Evolutionary conservation across 2,888 invertebrate genomes (phyloP), one percentile per base, ranked within the genome.

Genomic region (Heliothis peltigera): DNA sequence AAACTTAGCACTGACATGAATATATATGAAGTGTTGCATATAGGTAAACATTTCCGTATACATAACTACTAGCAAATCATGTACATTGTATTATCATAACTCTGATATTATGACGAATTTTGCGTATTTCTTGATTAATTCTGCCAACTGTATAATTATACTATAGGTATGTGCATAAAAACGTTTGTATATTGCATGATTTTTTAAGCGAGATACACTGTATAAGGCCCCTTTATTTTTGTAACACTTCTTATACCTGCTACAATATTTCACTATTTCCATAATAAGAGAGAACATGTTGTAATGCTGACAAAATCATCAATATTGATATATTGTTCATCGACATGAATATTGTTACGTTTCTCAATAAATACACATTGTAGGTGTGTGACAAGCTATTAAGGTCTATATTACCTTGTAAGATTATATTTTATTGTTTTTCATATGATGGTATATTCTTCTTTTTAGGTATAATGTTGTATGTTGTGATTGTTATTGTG

Each of bases 361-460:
- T 19, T 68, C 12, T 19, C 54, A 47, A 68, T 61, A 56, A 70
- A 55, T 47, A 46, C 5, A 48, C n/a, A n/a, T n/a, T 60, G 47
- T 64, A 65, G 72, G 72, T 76, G 72, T 68, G 64, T 69, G 76
- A 43, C 35, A 5, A 15, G 18, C 15, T 54, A 51, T 48, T 32
- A 12, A 62, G 48, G 22, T 52, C 57, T 47, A 4, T 52, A 48
- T 62, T 56, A 44, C 67, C n/a, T 19, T 49, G 7, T 19, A 0
- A 17, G 7, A 5, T 12, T 17, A 17, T 77, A 17, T 77, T 43
- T 65, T 65, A 76, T 71, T 67, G 75, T 64, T 71, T 76, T 59
- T 49, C 12, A 59, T 64, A 47, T 4, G 15, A 17, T 25, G 42
- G 21, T 56, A 58, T 48, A 60, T 68, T 5, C 21, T 57, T 19